These are phyloP conservation scores for Lepus americanus DNA, from an alignment of 2,113 vertebrate genomes.

Conservation along the genomic window DNA sequence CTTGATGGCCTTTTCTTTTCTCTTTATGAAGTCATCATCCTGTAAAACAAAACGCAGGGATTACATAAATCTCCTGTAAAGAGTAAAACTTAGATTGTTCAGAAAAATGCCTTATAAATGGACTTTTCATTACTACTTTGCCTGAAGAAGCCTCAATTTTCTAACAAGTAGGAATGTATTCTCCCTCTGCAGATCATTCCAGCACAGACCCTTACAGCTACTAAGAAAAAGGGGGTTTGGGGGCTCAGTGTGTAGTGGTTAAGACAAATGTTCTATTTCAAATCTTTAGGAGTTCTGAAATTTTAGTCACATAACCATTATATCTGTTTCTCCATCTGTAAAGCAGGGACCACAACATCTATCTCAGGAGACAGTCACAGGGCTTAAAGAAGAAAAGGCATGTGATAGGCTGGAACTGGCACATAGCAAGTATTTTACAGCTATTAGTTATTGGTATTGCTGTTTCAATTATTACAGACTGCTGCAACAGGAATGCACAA, in stretches of 20 bases:
- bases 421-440: background rate
- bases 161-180: background rate
- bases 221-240: background rate
- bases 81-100: background rate
- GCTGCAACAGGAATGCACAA: background rate
- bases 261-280: background rate
- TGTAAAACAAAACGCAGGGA: constrained; percentile 80
- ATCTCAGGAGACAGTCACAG: background rate
- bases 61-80: constrained; percentile 26
- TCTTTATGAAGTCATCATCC: constrained; percentile 95
- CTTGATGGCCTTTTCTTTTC: constrained; percentile 91
- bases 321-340: background rate
- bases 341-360: background rate
- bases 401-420: background rate
- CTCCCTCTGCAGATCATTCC: background rate
- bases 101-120: background rate
- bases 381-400: background rate
- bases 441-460: background rate
- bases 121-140: background rate
- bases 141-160: background rate
- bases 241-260: accelerated
- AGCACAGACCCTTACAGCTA: background rate
- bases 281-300: background rate
- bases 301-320: background rate
- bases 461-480: background rate